phyloP scores from a whole-genome alignment of 92 coral and sea anemone genomes.

The Nematostella vectensis region DNA sequence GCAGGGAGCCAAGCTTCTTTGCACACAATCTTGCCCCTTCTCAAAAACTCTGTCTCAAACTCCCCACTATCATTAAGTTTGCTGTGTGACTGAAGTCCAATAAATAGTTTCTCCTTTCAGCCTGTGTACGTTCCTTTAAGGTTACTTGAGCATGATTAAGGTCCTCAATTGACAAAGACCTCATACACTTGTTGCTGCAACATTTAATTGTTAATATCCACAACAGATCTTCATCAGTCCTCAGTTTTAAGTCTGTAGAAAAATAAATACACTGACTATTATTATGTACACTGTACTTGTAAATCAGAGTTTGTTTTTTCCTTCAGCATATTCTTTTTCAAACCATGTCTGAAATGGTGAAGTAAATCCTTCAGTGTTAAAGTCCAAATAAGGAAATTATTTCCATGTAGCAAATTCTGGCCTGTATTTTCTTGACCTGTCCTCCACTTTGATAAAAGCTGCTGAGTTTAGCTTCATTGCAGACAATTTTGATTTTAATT shows the following conservation, averaged over 20 bases:
- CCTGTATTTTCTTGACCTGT: conserved; percentile 25
- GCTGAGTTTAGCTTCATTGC: not conserved
- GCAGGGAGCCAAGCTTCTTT: conserved; percentile 31
- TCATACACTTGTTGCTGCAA: conserved; percentile 17
- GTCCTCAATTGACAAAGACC: conserved; percentile 21
- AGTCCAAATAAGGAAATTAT: not conserved
- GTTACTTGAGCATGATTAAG: conserved; percentile 10
- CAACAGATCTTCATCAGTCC: conserved; percentile 14
- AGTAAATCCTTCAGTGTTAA: not conserved
- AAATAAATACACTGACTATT: not conserved
- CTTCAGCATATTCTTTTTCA: not conserved
- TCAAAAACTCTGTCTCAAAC: conserved; percentile 16
- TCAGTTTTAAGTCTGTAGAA: conserved; percentile 2
- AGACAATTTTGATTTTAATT: not conserved
- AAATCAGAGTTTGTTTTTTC: not conserved
- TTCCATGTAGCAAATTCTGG: conserved; percentile 19
- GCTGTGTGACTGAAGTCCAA: conserved; percentile 25
- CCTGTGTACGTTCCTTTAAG: conserved; percentile 10
- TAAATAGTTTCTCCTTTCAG: conserved; percentile 19
- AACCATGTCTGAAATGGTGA: not conserved
- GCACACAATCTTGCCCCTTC: conserved; percentile 27
- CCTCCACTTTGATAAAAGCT: conserved; percentile 15
- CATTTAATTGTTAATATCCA: conserved; percentile 19
- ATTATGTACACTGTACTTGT: not conserved
- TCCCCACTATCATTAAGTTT: conserved; percentile 14